A percentile compares a stretch with the other conserved stretches of the same genome.
phyloP scores from a whole-genome alignment of 2,888 invertebrate species.

The Desoria tigrina region DNA sequence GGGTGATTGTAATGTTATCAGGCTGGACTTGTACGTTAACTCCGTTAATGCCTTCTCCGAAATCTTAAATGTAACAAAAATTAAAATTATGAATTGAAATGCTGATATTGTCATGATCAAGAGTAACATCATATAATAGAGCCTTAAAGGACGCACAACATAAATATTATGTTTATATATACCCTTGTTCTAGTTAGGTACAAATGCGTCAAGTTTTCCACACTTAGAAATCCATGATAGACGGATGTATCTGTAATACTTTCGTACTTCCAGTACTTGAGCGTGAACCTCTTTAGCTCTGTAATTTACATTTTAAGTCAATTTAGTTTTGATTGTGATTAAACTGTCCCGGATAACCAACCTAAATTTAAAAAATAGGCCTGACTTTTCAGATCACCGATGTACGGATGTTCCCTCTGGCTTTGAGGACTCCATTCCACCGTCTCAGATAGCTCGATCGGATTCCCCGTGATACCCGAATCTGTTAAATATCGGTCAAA shows the following conservation, averaged over 20 bases:
- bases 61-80: too few species aligned
- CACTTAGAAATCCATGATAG: slow-evolving; percentile 40
- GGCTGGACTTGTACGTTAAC: slow-evolving; percentile 8
- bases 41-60: slow-evolving; percentile 16
- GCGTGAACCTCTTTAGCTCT: slow-evolving; percentile 38
- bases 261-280: slow-evolving; percentile 40
- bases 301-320: neutral
- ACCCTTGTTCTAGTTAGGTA: slow-evolving; percentile 38
- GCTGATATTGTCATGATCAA: too few species aligned
- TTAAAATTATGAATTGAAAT: too few species aligned
- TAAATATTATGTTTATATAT: too few species aligned
- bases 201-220: slow-evolving; percentile 25
- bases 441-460: slow-evolving; percentile 15
- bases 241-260: slow-evolving; percentile 37
- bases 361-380: neutral
- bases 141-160: too few species aligned
- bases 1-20: slow-evolving; percentile 1
- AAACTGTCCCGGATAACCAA: neutral
- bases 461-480: slow-evolving; percentile 40
- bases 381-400: slow-evolving; percentile 46
- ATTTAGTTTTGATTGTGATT: neutral
- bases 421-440: slow-evolving; percentile 19
- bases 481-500: slow-evolving; percentile 43
- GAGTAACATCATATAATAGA: too few species aligned
- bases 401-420: slow-evolving; percentile 34